These are phyloP conservation scores for Atlantisia rogersi DNA, from an alignment of 2,113 vertebrate species.

Conservation along the genomic window DNA sequence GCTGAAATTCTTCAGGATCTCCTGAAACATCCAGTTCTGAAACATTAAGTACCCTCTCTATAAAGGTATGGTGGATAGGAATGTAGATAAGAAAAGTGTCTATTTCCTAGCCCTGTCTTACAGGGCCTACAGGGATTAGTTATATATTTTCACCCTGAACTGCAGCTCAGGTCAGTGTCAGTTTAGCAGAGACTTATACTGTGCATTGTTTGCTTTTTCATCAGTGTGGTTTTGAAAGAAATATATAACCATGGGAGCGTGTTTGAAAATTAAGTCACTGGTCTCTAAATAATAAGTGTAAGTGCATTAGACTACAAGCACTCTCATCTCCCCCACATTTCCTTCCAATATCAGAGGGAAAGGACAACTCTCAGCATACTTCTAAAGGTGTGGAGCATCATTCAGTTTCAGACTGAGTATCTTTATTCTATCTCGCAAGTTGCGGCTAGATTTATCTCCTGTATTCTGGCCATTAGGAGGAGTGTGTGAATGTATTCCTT, in stretches of 20 bases:
- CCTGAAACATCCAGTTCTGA: background rate
- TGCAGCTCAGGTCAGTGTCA: background rate
- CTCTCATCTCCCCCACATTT: background rate
- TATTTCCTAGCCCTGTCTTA: background rate
- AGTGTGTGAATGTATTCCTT: background rate
- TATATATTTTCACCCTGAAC: conserved; percentile 38
- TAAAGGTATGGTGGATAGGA: background rate
- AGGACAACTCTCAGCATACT: background rate
- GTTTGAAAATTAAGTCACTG: conserved; percentile 3
- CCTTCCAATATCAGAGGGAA: background rate
- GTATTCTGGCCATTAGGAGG: background rate
- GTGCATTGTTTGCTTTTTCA: background rate
- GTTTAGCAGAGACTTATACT: background rate
- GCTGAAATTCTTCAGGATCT: conserved; percentile 50
- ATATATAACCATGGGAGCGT: background rate
- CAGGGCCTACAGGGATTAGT: background rate
- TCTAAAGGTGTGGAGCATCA: background rate
- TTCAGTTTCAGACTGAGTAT: background rate
- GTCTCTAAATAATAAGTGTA: background rate
- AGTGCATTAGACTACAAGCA: background rate
- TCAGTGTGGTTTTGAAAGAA: background rate
- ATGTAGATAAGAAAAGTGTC: background rate
- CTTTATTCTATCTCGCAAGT: background rate
- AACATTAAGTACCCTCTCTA: background rate
- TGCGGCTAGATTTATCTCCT: conserved; percentile 2